phyloP scores from a whole-genome alignment of 1,140 invertebrate genomes.

The Periplaneta americana region DNA sequence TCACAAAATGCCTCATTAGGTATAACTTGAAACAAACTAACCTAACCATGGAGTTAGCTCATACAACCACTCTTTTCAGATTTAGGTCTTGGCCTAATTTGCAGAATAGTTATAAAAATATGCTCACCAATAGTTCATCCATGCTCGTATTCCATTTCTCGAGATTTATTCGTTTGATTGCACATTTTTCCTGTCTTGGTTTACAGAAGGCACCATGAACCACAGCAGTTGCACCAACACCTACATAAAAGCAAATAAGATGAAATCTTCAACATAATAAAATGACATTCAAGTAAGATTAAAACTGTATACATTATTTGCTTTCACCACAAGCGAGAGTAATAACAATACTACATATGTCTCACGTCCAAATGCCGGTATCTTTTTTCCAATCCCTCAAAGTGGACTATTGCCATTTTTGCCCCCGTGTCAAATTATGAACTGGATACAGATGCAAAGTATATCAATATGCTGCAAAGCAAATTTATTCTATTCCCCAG shows the following conservation, averaged over 20 bases:
- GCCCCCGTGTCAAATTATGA: no score
- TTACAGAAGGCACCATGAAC: constrained; percentile 93
- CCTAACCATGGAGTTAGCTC: no score
- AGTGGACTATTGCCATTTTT: no score
- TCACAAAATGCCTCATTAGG: no score
- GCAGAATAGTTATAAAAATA: no score
- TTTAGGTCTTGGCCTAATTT: no score
- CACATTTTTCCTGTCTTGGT: constrained; percentile 90
- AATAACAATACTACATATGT: neutral
- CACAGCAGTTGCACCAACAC: constrained; percentile 93
- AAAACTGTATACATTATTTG: neutral
- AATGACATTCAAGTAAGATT: neutral
- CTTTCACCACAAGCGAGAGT: neutral
- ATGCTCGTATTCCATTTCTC: constrained; percentile 99
- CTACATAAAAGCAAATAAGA: constrained; percentile 40
- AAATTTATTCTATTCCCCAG: no score
- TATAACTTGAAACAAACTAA: no score
- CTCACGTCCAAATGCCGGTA: neutral
- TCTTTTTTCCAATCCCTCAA: neutral
- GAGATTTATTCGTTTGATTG: constrained; percentile 98
- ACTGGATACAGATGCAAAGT: no score
- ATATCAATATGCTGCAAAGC: no score
- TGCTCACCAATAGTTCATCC: constrained; percentile 77
- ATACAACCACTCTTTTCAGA: no score
- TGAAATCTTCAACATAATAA: neutral